Evolutionary conservation across 2,888 invertebrate genomes (phyloP).

Genomic region (Petrolisthes manimaculis): DNA sequence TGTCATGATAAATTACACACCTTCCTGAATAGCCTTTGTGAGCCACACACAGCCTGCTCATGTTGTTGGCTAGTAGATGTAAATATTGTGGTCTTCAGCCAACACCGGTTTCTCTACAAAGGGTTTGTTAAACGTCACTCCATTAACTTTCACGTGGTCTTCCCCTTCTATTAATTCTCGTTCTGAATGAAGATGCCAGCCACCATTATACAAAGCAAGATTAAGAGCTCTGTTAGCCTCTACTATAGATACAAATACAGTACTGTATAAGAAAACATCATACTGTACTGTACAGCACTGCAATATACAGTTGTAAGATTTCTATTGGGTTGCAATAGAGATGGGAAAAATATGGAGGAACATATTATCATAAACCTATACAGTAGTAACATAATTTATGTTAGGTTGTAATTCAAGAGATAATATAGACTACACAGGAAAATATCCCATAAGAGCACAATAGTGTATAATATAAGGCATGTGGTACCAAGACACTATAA

Average conservation of each 20-base stretch:
- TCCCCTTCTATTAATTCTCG: conserved; percentile 94
- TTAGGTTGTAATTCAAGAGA: too few relatives aligned
- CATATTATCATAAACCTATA: too few relatives aligned
- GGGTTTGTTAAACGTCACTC: conserved; percentile 94
- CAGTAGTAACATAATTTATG: too few relatives aligned
- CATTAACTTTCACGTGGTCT: conserved; percentile 97
- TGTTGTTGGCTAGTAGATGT: conserved; percentile 98
- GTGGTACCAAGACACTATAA: too few relatives aligned
- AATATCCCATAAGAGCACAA: too few relatives aligned
- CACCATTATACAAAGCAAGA: neutral
- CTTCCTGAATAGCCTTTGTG: conserved; percentile 97
- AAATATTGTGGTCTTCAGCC: conserved; percentile 99
- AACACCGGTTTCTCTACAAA: conserved; percentile 99
- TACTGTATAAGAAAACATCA: too few relatives aligned
- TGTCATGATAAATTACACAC: conserved; percentile 72
- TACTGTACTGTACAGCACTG: too few relatives aligned
- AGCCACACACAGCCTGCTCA: conserved; percentile 99
- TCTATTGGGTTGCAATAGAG: too few relatives aligned
- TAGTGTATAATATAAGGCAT: too few relatives aligned
- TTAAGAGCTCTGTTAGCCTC: neutral
- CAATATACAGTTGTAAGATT: too few relatives aligned
- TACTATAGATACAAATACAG: neutral
- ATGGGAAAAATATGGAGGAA: too few relatives aligned
- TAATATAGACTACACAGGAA: too few relatives aligned
- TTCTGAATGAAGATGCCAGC: conserved; percentile 76